These are phyloP conservation scores for Pogoniulus pusillus DNA, from an alignment of 2,797 vertebrate genomes.

Conservation along the genomic window DNA sequence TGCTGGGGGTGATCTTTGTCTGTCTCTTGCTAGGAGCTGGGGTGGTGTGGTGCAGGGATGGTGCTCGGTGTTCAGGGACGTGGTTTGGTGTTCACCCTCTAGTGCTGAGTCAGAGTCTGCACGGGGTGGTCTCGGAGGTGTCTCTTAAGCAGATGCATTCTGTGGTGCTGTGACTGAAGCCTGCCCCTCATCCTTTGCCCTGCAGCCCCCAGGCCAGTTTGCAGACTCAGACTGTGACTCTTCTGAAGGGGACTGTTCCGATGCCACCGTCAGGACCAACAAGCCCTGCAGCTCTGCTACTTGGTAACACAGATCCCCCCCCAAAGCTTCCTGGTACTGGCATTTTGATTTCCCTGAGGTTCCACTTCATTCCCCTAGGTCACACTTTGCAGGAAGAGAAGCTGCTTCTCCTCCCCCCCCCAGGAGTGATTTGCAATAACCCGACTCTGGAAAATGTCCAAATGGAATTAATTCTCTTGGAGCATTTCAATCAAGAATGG, in stretches of 20 bases:
- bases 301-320: constrained; percentile 83
- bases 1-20: background rate
- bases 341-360: constrained; percentile 73
- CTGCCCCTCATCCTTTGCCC: constrained; percentile 35
- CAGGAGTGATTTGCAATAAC: constrained; percentile 92
- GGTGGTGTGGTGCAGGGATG: background rate
- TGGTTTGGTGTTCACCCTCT: too few species aligned
- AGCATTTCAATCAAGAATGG: constrained; percentile 92
- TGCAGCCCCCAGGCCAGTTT: constrained; percentile 92
- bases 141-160: too few species aligned
- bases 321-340: constrained; percentile 59
- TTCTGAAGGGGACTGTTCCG: constrained; percentile 96
- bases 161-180: background rate
- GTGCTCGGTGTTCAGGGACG: background rate
- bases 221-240: constrained; percentile 93
- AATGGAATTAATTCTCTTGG: constrained; percentile 79
- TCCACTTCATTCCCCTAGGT: constrained; percentile 63
- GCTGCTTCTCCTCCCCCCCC: constrained; percentile 72
- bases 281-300: constrained; percentile 90
- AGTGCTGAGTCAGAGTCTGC: too few species aligned
- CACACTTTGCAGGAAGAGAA: constrained; percentile 67
- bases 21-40: background rate
- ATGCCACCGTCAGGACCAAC: constrained; percentile 95
- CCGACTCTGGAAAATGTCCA: constrained; percentile 79
- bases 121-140: too few species aligned